Conservation (phyloP, 2,113 vertebrate species). For the Zosterops hypoxanthus region DNA sequence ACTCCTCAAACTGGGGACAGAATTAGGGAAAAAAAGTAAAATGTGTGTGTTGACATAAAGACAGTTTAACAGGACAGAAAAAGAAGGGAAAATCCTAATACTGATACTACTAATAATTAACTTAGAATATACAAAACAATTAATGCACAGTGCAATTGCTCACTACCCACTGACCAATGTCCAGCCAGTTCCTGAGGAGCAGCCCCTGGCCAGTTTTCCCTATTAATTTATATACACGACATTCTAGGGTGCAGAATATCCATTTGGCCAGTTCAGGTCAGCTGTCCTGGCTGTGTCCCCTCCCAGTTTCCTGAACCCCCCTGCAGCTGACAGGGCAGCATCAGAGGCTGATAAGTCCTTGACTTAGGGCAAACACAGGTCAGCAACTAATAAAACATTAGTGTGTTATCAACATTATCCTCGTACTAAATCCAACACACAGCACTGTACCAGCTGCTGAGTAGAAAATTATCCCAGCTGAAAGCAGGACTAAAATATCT, state of each 20-base stretch:
- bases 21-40: background rate
- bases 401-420: background rate
- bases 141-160: background rate
- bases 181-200: background rate
- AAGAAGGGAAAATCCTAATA: background rate
- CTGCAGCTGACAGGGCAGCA: background rate
- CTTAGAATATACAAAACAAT: background rate
- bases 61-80: background rate
- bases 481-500: background rate
- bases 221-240: no score
- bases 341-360: background rate
- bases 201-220: background rate
- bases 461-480: background rate
- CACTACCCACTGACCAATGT: background rate
- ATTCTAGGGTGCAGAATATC: background rate
- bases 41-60: background rate
- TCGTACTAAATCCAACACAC: background rate
- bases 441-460: background rate
- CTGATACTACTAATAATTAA: background rate
- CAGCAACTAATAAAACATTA: background rate
- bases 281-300: background rate
- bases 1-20: accelerated
- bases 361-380: background rate
- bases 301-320: background rate
- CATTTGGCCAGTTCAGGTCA: background rate